Percentiles rank a stretch among this genome's conserved stretches.
Conservation (phyloP, 2,888 invertebrate genomes). For the Uropetala carovei region DNA sequence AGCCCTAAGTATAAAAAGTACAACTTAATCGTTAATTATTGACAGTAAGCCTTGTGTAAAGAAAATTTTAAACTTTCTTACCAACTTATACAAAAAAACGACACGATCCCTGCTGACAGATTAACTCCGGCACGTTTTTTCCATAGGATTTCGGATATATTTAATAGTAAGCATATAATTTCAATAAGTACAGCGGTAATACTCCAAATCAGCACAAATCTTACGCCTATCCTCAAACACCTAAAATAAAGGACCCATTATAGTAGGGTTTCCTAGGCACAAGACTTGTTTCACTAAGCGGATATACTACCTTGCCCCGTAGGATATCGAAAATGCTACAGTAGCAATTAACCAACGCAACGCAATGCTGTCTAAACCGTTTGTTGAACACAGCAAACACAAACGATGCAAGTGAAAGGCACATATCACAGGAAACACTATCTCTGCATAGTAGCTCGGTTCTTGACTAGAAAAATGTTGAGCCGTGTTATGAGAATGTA, state of each 20-base stretch:
- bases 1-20: background rate
- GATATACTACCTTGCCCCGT: constrained; percentile 9
- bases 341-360: background rate
- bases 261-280: background rate
- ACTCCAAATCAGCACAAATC: constrained; percentile 57
- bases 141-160: background rate
- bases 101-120: background rate
- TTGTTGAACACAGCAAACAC: background rate
- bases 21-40: background rate
- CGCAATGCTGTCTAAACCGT: constrained; percentile 25
- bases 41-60: background rate
- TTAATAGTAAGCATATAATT: constrained; percentile 5
- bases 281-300: background rate
- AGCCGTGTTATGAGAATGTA: background rate
- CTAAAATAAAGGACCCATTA: background rate
- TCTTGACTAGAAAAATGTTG: background rate
- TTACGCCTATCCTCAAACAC: constrained; percentile 20
- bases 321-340: background rate
- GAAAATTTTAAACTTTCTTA: background rate
- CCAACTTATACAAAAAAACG: constrained; percentile 20
- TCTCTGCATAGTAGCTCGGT: background rate
- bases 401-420: constrained; percentile 4
- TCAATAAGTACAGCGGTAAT: constrained; percentile 4
- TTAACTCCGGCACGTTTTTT: background rate
- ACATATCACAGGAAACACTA: constrained; percentile 33